A percentile compares a stretch with the other conserved stretches of the same genome.
Evolutionary conservation across 2,797 vertebrate genomes (phyloP).

Genomic region (Bradypodion pumilum): DNA sequence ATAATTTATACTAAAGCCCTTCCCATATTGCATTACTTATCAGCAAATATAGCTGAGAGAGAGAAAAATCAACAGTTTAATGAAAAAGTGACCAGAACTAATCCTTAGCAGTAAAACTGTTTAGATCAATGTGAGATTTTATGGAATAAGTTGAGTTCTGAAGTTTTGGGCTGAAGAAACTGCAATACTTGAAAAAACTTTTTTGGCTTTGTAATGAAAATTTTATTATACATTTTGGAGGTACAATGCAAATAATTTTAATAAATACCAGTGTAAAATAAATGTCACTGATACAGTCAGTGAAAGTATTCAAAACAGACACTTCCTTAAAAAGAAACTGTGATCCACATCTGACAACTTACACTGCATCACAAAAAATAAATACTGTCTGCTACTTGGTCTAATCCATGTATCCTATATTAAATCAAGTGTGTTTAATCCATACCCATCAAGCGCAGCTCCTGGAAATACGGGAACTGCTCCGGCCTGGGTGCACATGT

Average conservation of each 20-base stretch:
- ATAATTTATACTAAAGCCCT: slow-evolving; percentile 73
- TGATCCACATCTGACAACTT: background rate
- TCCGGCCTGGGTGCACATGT: no score
- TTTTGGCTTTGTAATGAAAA: slow-evolving; percentile 3
- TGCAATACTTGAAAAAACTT: slow-evolving; percentile 6
- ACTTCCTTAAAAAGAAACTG: background rate
- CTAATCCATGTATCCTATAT: no score
- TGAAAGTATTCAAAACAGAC: background rate
- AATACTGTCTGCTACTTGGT: no score
- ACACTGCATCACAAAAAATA: background rate
- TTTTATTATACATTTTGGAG: slow-evolving; percentile 2
- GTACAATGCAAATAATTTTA: slow-evolving; percentile 31
- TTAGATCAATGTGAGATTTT: slow-evolving; percentile 68
- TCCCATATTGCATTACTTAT: slow-evolving; percentile 77
- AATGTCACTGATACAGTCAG: background rate
- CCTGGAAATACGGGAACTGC: no score
- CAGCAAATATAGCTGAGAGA: slow-evolving; percentile 66
- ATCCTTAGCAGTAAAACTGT: slow-evolving; percentile 75
- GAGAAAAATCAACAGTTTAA: slow-evolving; percentile 67
- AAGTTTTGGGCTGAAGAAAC: slow-evolving; percentile 47
- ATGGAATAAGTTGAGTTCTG: slow-evolving; percentile 56
- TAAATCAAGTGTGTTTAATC: no score
- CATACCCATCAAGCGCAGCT: no score
- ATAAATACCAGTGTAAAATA: background rate
- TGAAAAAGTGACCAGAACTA: slow-evolving; percentile 81